These are phyloP conservation scores for Percina caprodes DNA, from an alignment of 2,113 vertebrate species.

Conservation along the genomic window DNA sequence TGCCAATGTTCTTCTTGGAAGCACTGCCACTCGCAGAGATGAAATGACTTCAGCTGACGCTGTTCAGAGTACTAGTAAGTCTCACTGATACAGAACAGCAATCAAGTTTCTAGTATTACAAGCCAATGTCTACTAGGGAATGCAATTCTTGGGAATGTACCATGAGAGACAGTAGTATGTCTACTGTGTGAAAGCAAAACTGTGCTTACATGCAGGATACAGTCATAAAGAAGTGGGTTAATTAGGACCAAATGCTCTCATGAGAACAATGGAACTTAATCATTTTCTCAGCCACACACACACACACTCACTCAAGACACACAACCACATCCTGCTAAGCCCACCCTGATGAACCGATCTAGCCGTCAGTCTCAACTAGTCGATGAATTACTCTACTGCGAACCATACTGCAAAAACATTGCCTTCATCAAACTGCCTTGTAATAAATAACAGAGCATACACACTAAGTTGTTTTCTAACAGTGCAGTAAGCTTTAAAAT, in stretches of 20 bases:
- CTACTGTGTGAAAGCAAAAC: slow-evolving; percentile 28
- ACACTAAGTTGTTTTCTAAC: slow-evolving; percentile 18
- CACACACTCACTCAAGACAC: slow-evolving; percentile 26
- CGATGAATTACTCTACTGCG: slow-evolving; percentile 36
- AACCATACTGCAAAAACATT: slow-evolving; percentile 37
- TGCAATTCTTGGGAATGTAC: slow-evolving; percentile 26
- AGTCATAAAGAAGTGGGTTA: slow-evolving; percentile 44
- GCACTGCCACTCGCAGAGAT: slow-evolving; percentile 5
- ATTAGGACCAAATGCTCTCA: slow-evolving; percentile 52
- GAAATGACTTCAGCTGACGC: slow-evolving; percentile 40
- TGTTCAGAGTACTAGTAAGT: slow-evolving; percentile 14
- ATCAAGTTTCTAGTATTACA: slow-evolving; percentile 46
- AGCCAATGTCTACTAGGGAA: slow-evolving; percentile 20
- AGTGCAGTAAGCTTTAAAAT: slow-evolving; percentile 22
- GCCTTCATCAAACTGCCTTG: slow-evolving; percentile 27
- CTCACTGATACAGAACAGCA: slow-evolving; percentile 36
- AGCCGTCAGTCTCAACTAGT: slow-evolving; percentile 39
- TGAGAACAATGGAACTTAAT: slow-evolving; percentile 45
- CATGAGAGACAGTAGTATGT: not conserved
- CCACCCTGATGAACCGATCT: slow-evolving; percentile 28
- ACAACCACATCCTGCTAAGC: slow-evolving; percentile 15
- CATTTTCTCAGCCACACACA: slow-evolving; percentile 43
- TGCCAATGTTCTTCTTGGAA: slow-evolving; percentile 47
- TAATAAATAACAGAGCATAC: slow-evolving; percentile 53
- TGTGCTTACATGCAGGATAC: slow-evolving; percentile 21